Conservation (phyloP, 1,140 invertebrate genomes). For the Philotrypesis tridentata region DNA sequence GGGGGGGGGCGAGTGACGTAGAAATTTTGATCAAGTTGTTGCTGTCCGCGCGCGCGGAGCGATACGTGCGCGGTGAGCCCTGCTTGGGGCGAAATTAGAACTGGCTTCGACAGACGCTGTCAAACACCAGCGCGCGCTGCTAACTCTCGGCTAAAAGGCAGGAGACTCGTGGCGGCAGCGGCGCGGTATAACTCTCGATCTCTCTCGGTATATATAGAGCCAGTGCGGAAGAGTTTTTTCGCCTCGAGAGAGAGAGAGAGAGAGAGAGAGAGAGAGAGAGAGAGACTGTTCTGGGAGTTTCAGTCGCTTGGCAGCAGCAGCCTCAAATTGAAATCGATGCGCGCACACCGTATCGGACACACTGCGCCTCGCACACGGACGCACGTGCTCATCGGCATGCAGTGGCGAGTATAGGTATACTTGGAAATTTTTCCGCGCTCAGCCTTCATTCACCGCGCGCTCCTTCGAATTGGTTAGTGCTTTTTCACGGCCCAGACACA, state of each 20-base stretch:
- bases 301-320: background rate
- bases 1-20: background rate
- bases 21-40: background rate
- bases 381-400: too few relatives aligned
- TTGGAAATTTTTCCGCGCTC: background rate
- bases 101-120: background rate
- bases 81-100: background rate
- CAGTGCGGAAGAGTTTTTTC: background rate
- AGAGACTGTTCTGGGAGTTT: background rate
- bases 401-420: background rate
- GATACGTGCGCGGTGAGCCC: too few relatives aligned
- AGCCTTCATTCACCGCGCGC: background rate
- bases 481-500: background rate
- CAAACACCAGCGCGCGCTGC: background rate
- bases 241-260: too few relatives aligned
- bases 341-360: too few relatives aligned
- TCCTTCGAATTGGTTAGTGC: background rate
- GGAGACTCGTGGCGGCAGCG: too few relatives aligned
- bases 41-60: background rate
- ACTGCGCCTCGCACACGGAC: too few relatives aligned
- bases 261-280: too few relatives aligned
- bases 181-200: too few relatives aligned
- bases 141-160: background rate
- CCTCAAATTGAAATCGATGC: slow-evolving; percentile 10
- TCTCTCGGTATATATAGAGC: too few relatives aligned